A percentile compares a stretch with the other conserved stretches of the same genome.
Conservation (phyloP, 2,797 vertebrate species). For the Bothrops alternatus region DNA sequence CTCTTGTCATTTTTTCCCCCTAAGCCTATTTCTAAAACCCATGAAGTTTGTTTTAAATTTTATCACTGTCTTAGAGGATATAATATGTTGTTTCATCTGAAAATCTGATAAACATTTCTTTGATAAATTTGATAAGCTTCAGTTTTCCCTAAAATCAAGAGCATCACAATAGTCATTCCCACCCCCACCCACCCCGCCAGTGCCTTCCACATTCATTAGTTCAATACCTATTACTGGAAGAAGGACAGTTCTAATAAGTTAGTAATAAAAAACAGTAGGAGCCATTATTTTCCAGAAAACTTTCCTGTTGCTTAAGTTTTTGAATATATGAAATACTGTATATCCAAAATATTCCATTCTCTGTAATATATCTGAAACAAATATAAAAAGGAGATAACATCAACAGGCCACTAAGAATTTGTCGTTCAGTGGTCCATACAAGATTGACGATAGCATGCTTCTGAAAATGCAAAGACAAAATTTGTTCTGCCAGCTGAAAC, state of each 20-base stretch:
- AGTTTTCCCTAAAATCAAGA: background rate
- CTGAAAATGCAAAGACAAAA: background rate
- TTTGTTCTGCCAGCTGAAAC: constrained; percentile 25
- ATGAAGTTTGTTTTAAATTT: background rate
- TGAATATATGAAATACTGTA: background rate
- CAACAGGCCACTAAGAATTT: background rate
- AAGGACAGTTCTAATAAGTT: background rate
- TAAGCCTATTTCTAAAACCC: background rate
- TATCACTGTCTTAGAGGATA: background rate
- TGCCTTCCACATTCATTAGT: background rate
- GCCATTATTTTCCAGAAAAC: background rate
- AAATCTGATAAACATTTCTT: background rate
- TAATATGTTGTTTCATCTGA: background rate
- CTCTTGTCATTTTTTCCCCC: background rate
- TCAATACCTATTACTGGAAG: background rate
- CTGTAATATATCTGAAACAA: background rate
- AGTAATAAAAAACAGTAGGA: background rate
- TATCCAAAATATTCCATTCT: background rate
- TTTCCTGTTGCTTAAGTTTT: background rate
- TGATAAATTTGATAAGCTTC: background rate
- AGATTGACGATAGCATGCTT: background rate
- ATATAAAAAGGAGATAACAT: background rate
- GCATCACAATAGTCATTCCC: background rate
- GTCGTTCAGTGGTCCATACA: constrained; percentile 12
- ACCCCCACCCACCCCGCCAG: no score